A percentile compares a stretch with the other conserved stretches of the same genome.
Evolutionary conservation across 2,797 vertebrate genomes (phyloP).

Genomic region (Enteromius treurensis): DNA sequence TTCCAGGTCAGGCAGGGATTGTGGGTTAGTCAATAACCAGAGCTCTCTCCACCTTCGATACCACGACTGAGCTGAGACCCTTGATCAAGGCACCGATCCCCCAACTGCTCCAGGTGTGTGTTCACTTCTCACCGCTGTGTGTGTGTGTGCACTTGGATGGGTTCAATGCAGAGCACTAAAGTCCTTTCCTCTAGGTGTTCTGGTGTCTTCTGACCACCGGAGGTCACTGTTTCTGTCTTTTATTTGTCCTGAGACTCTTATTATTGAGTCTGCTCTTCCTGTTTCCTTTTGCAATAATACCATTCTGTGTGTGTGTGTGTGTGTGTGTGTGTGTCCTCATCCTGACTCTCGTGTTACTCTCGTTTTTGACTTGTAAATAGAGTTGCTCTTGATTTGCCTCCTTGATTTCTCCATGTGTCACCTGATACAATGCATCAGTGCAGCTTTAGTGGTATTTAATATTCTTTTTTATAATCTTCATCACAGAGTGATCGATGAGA

Average conservation of each 20-base stretch:
- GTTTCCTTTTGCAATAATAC: neutral
- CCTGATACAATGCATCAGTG: neutral
- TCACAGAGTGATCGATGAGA: neutral
- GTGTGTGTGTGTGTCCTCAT: neutral
- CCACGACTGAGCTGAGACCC: no score
- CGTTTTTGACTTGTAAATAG: neutral
- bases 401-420: neutral
- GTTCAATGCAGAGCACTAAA: no score
- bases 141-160: no score
- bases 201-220: neutral
- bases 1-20: no score
- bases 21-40: no score
- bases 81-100: no score
- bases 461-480: no score
- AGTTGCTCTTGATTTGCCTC: neutral
- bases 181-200: no score
- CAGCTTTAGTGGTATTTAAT: neutral
- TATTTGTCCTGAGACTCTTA: neutral
- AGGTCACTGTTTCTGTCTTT: neutral
- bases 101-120: no score
- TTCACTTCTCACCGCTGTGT: no score
- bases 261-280: neutral
- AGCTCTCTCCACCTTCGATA: no score
- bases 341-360: neutral
- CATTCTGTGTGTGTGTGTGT: neutral